Percentiles rank a stretch among this genome's conserved stretches.
These are phyloP conservation scores for Tenualosa ilisha DNA, from an alignment of 2,797 vertebrate genomes.

Conservation along the genomic window DNA sequence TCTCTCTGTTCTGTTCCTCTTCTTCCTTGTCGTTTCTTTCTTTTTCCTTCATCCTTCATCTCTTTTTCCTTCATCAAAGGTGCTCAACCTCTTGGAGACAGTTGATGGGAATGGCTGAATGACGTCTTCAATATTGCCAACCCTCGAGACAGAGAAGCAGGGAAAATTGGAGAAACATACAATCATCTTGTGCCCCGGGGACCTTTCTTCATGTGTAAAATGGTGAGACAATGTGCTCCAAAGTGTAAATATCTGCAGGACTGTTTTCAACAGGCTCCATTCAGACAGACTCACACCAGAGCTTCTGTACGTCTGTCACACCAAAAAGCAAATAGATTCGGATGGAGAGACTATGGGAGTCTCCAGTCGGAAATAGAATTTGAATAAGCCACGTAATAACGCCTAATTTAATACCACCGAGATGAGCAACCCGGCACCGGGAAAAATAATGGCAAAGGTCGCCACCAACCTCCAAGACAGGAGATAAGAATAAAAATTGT, in stretches of 20 bases:
- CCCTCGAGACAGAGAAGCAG: background rate
- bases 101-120: background rate
- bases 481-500: background rate
- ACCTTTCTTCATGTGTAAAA: background rate
- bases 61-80: background rate
- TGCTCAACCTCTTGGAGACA: background rate
- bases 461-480: background rate
- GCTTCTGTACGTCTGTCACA: background rate
- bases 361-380: background rate
- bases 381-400: slow-evolving; percentile 13
- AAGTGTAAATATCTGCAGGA: background rate
- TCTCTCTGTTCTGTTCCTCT: background rate
- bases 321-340: background rate
- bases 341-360: background rate
- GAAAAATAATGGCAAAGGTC: background rate
- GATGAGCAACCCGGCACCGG: background rate
- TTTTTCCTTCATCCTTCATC: too few species aligned
- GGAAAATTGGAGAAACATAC: background rate
- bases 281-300: background rate
- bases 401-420: background rate
- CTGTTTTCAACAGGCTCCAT: background rate
- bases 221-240: background rate
- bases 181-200: background rate
- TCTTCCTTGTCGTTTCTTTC: background rate
- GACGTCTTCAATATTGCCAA: background rate